Evolutionary conservation across 1,140 invertebrate genomes (phyloP).

Genomic region (Leguminivora glycinivorella): DNA sequence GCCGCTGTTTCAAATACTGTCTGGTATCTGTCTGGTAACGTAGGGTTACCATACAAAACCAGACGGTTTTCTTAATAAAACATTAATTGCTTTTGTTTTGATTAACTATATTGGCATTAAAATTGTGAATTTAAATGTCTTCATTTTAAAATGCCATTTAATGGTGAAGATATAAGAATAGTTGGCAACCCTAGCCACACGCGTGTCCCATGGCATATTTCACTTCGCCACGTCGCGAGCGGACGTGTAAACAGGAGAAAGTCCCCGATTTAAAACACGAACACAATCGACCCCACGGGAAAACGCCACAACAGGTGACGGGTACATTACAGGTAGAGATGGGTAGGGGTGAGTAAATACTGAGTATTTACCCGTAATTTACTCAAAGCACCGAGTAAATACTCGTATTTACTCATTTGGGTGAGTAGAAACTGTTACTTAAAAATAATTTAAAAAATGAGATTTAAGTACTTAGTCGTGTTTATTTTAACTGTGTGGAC

Average conservation of each 20-base stretch:
- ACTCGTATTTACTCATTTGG: no score
- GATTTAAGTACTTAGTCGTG: no score
- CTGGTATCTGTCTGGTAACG: conserved; percentile 6
- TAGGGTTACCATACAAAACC: neutral
- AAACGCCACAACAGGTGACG: neutral
- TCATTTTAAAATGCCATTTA: neutral
- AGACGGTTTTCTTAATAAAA: neutral
- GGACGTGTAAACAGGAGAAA: conserved; percentile 3
- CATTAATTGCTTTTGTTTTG: neutral
- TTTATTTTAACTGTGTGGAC: no score
- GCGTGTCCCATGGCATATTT: conserved; percentile 10
- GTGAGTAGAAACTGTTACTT: no score
- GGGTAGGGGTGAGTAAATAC: no score
- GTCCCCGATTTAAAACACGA: conserved; percentile 6
- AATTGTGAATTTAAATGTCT: neutral
- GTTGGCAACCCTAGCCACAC: conserved; percentile 7
- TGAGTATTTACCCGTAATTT: no score
- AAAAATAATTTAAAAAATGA: no score
- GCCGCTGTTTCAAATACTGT: neutral
- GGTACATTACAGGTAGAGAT: neutral
- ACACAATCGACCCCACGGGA: neutral
- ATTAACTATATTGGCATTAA: neutral
- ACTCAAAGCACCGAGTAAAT: no score
- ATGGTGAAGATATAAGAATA: neutral
- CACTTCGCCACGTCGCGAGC: conserved; percentile 7